Evolutionary conservation across 1,140 invertebrate genomes (phyloP).

Genomic region (Dysdera silvatica): DNA sequence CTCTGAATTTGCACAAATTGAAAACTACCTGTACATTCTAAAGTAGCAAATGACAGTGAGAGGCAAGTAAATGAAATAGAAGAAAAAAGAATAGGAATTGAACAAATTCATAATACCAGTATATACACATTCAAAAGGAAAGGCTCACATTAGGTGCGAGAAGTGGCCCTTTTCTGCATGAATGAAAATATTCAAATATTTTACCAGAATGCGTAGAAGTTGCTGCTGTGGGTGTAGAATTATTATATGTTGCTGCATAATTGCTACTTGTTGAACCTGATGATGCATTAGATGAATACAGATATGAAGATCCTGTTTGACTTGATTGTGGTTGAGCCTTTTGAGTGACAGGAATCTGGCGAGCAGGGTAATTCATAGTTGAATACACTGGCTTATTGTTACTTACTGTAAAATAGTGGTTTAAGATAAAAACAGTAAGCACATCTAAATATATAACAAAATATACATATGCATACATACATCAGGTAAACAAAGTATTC

Average conservation of each 20-base stretch:
- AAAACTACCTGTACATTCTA: not conserved
- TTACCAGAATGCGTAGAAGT: constrained; percentile 26
- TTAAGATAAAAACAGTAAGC: no score
- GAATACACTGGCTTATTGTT: constrained; percentile 28
- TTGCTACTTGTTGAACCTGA: constrained; percentile 14
- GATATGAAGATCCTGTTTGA: constrained; percentile 16
- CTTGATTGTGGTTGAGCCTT: constrained; percentile 17
- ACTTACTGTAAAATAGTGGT: constrained; percentile 20
- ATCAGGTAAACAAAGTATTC: not conserved
- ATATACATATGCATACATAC: not conserved
- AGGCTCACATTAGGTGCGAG: not conserved
- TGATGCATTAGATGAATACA: constrained; percentile 26
- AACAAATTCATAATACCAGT: not conserved
- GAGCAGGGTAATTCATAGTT: constrained; percentile 17
- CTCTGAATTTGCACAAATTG: not conserved
- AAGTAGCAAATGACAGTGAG: not conserved
- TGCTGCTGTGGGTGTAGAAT: constrained; percentile 12
- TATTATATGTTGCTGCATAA: constrained; percentile 25
- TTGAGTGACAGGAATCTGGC: constrained; percentile 9
- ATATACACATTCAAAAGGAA: not conserved
- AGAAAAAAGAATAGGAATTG: not conserved
- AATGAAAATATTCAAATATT: not conserved
- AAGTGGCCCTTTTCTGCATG: not conserved
- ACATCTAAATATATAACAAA: no score
- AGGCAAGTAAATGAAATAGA: not conserved